A percentile compares a stretch with the other conserved stretches of the same genome.
These are phyloP conservation scores for Silurus glanis DNA, from an alignment of 2,113 vertebrate genomes.

Conservation along the genomic window DNA sequence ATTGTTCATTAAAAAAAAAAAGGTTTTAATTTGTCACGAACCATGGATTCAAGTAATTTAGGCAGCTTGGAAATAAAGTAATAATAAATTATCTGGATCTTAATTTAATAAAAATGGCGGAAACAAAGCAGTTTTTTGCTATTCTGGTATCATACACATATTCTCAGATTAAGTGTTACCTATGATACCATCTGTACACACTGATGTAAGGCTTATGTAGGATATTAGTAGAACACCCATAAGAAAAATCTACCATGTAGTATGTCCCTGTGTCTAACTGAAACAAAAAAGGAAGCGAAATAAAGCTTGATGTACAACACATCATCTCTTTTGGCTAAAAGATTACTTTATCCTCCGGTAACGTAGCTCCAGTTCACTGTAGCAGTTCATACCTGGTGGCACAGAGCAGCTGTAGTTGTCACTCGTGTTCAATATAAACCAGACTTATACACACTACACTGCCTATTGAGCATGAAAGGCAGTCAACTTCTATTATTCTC, in stretches of 20 bases:
- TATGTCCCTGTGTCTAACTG: background rate
- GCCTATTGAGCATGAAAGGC: slow-evolving; percentile 66
- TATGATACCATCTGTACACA: slow-evolving; percentile 1
- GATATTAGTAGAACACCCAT: background rate
- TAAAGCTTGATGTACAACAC: slow-evolving; percentile 57
- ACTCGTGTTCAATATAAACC: slow-evolving; percentile 68
- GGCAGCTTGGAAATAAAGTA: background rate
- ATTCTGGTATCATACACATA: background rate
- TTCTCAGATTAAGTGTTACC: background rate
- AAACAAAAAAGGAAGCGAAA: background rate
- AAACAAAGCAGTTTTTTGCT: background rate
- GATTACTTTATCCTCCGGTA: slow-evolving; percentile 66
- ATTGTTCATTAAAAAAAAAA: slow-evolving; percentile 2
- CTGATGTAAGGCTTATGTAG: background rate
- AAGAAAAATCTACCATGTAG: background rate
- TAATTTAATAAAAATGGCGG: background rate
- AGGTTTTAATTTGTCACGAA: background rate
- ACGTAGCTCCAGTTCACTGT: slow-evolving; percentile 69
- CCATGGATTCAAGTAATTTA: background rate
- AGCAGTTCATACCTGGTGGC: slow-evolving; percentile 63
- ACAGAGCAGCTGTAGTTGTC: slow-evolving; percentile 70
- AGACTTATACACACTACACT: slow-evolving; percentile 61
- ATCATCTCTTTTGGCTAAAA: slow-evolving; percentile 46
- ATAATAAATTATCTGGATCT: background rate
- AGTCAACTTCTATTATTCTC: slow-evolving; percentile 59